Evolutionary conservation across 2,888 invertebrate species (phyloP).

Genomic region (Cancer borealis): DNA sequence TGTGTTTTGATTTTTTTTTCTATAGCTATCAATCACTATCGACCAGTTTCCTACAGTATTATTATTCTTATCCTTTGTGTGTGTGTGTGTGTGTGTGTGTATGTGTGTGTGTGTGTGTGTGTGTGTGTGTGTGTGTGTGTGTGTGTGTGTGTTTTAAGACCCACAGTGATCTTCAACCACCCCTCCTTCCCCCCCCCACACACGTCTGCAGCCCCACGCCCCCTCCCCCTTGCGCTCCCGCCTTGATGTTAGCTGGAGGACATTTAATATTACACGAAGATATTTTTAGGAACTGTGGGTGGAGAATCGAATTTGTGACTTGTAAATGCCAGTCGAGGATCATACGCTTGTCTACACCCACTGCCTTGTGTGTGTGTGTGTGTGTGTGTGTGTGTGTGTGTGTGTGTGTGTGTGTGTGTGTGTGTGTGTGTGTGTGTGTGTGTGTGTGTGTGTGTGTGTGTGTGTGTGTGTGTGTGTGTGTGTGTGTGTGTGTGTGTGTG

Average conservation of each 20-base stretch:
- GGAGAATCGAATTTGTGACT: not conserved
- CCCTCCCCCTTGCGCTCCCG: not conserved
- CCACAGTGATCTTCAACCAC: too few species aligned
- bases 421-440: not conserved
- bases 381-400: constrained; percentile 24
- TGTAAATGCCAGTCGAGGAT: not conserved
- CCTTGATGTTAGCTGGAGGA: not conserved
- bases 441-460: constrained; percentile 20
- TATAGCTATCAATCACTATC: too few species aligned
- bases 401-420: constrained; percentile 32
- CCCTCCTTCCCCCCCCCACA: not conserved
- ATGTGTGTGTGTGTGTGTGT: too few species aligned
- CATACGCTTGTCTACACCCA: not conserved
- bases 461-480: constrained; percentile 21
- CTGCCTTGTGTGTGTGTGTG: not conserved
- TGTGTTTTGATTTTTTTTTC: too few species aligned
- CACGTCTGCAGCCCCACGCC: not conserved
- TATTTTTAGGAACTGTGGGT: not conserved
- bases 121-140: too few species aligned
- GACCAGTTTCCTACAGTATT: too few species aligned
- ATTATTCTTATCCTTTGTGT: too few species aligned
- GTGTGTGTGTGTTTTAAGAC: not conserved
- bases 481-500: constrained; percentile 32
- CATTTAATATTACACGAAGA: not conserved
- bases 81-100: too few species aligned